Evolutionary conservation across 2,888 invertebrate species (phyloP), one percentile per base, ranked within the genome.

Genomic region (Lydus trimaculatus): DNA sequence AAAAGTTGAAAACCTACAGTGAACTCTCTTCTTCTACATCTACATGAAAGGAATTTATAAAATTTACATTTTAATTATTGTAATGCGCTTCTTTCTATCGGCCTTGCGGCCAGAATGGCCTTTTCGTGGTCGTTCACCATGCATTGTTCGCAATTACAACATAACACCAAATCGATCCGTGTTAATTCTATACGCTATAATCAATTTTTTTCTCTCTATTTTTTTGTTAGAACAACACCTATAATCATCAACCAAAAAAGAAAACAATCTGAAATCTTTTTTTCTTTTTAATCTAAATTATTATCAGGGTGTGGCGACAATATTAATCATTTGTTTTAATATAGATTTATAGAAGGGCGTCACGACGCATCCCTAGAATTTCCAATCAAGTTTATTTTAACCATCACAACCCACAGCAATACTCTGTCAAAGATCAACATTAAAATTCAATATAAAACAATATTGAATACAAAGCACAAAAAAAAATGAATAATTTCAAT

Each of bases 101-200:
- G 15, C 60, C 60, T 60, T 60, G 60, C 60, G 60, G 60, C 60
- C 60, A 36, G 33, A 20, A 60, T 60, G 60, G 60, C 60, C 60
- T 60, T 28, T 60, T 60, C 31, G 60, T 60, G 60, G 60, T 60
- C 60, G 60, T 60, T 60, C 60, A 60, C 60, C 60, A 60, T 33
- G 33, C 31, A 60, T 60, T 60, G 60, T 60, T 60, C 33, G 60
- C 20, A 31, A 36, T 60, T 60, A 60, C 60, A 20, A 20, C 31
- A 60, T 17, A 48, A 48, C 23, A 8, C 9, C 48, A 20, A 48
- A 48, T 20, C 48, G 8, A 48, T 48, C 2, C 48, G 11, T 11
- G n/a, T 15, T 36, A 36, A 36, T 36, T 36, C 6, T 43, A 43
- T 17, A 43, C 17, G 5, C 7, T 17, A 43, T 43, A 48, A 36